phyloP scores from a whole-genome alignment of 1,140 invertebrate genomes.

The Cotesia vestalis region DNA sequence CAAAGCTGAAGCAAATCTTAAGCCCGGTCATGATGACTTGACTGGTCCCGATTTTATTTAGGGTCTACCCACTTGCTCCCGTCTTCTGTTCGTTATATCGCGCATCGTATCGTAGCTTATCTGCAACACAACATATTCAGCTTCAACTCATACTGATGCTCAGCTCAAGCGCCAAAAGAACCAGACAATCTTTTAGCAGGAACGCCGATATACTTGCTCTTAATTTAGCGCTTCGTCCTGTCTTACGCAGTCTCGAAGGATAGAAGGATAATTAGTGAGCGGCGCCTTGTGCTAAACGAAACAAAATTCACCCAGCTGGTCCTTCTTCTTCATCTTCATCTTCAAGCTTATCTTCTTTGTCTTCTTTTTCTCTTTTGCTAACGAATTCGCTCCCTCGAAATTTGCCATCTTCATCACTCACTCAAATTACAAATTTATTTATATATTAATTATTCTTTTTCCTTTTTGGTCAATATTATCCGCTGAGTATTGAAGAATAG shows the following conservation, averaged over 20 bases:
- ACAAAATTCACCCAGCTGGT: conserved; percentile 45
- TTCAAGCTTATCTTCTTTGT: conserved; percentile 30
- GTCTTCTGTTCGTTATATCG: conserved; percentile 21
- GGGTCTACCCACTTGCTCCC: conserved; percentile 32
- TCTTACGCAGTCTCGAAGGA: conserved; percentile 47
- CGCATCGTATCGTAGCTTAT: too few relatives aligned
- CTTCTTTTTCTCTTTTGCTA: conserved; percentile 22
- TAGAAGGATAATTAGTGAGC: conserved; percentile 61
- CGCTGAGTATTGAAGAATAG: too few relatives aligned
- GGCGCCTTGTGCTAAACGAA: conserved; percentile 48
- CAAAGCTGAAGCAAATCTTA: conserved; percentile 47
- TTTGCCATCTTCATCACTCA: conserved; percentile 41
- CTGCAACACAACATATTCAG: too few relatives aligned
- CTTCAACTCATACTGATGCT: too few relatives aligned
- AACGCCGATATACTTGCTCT: conserved; percentile 19
- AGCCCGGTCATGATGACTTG: conserved; percentile 60
- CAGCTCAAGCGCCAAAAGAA: too few relatives aligned
- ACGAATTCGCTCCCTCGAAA: too few relatives aligned
- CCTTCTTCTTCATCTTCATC: conserved; percentile 19
- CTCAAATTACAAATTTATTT: conserved; percentile 26
- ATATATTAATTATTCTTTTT: conserved; percentile 36
- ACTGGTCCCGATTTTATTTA: conserved; percentile 55
- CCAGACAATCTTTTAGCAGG: neutral
- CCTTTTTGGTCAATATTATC: neutral
- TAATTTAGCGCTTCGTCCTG: conserved; percentile 27